Evolutionary conservation across 2,888 invertebrate species (phyloP), one percentile per base, ranked within the genome.

Genomic region (Phyllotreta striolata): DNA sequence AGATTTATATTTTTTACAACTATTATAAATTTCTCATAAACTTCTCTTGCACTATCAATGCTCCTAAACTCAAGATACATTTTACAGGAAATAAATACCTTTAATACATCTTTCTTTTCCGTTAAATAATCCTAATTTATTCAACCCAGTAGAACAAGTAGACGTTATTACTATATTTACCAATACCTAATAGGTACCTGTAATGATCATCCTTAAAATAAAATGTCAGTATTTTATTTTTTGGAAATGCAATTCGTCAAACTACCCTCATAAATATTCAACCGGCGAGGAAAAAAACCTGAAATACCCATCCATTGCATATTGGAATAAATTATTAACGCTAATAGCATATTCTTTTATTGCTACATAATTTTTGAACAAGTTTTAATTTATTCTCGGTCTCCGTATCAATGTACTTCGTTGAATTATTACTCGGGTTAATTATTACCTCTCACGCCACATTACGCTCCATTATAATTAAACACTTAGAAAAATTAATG

Each of bases 381-480:
- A 68, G 61, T 68, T 59, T 69, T 68, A 60, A 65, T 66, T 65
- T 56, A 62, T 66, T 55, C 52, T 61, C 47, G 43, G 46, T 47
- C 47, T 64, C 41, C 44, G 34, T 68, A 66, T 63, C 65, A 61
- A 66, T 64, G 66, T 58, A 55, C 55, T 55, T 66, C 62, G 62
- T 67, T 68, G 63, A 70, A 63, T 66, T 71, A 70, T 70, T 67
- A 64, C 62, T 54, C 34, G 5, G 57, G 67, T 65, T 73, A 72
- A 73, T 72, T 68, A 62, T 68, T 61, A 61, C 66, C 64, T 68
- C 67, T 69, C 73, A 73, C 71, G 71, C 69, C 66, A 68, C 66
- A 66, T 67, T 69, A 63, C 65, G 49, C 60, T 64, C 56, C 66
- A 62, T 67, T 64, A 67, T 70, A 70, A 72, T 71, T 72, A 71